Base-by-base conservation (phyloP, 2,888 invertebrate species). In the Aspidiotus destructor region DNA sequence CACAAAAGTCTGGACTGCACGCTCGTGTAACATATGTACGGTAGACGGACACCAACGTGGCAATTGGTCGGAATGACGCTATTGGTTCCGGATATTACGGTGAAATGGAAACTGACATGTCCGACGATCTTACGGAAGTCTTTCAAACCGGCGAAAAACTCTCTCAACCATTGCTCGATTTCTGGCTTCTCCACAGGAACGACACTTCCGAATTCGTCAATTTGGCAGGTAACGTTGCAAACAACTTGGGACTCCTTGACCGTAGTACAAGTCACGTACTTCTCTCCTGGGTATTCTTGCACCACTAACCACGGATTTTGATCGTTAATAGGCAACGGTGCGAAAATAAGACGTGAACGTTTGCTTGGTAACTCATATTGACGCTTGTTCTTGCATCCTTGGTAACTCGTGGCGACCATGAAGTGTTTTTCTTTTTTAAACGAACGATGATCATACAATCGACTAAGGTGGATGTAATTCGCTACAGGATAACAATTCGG, bases 241-340 rank as follows among this genome's bases (percentile, higher is more conserved):
- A 89, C 85, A 2, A 90, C 85, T 61, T 83, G 82, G 1, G 89
- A 88, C 70, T 87, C 86, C 75, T 88, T 88, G 57, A 91, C 80
- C 0, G 90, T 90, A 1, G 90, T 90, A 74, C 91, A 91, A 17
- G 91, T 90, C 65, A 90, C 81, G 74, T 85, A 86, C 73, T 86
- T 88, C 73, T 87, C 86, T 15, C 87, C 88, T 68, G 85, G 85
- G 7, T 87, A 82, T 75, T 90, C 88, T 68, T 86, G 84, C 9
- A 91, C 83, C 17, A 89, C 84, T 42, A 90, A 82, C 90, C 91
- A 91, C 0, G 88, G 88, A 73, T 84, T 83, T 63, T 83, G 84
- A 60, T 86, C 84, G 77, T 84, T 87, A 70, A 90, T 86, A 62
- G 85, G 81, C 1, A 82, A 82, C 69, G 88, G 82, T 60, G 84